Evolutionary conservation across 1,140 invertebrate species (phyloP), one percentile per base, ranked within the genome.

Genomic region (Bombus confusus): DNA sequence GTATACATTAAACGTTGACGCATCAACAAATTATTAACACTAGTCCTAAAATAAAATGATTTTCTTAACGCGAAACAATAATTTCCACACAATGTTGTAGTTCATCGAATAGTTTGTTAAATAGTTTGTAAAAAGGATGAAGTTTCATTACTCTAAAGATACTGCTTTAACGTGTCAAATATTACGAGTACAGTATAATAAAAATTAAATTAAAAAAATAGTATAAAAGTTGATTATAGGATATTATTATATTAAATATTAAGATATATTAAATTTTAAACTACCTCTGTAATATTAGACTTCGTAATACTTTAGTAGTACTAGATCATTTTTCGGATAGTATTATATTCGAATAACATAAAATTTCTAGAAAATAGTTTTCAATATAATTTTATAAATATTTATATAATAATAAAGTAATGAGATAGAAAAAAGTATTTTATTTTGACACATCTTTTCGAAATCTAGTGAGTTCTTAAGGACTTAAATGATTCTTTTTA

Each of bases 1-100:
- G 25, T 80, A 85, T 73, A n/a, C 64, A 78, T 41, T 77, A 57
- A 25, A 85, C 47, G 28, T 74, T 57, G 62, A 72, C 62, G 2
- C n/a, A n/a, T 52, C 72, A 52, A 6, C 18, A 41, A 52, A 72
- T 9, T n/a, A n/a, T 52, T n/a, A 25, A 8, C 12, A n/a, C 9
- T 10, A 2, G 3, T 3, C 1, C 34, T 22, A 31, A 73, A 41
- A 9, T 34, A 18, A 28, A 64, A 37, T 34, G 62, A 71, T 59
- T 80, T 62, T 62, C 52, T 73, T 34, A 28, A 3, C 3, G 22
- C 1, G 34, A 57, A 3, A 12, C 8, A 15, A 28, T 10, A 39
- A 25, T 43, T 47, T 12, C 22, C 1, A 12, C 28, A 3, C 6
- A 1, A n/a, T 12, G 28, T 37, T 64, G 9, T 39, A 25, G 34